Base-by-base conservation (phyloP, 2,888 invertebrate species). In the Luperina nickerlii region DNA sequence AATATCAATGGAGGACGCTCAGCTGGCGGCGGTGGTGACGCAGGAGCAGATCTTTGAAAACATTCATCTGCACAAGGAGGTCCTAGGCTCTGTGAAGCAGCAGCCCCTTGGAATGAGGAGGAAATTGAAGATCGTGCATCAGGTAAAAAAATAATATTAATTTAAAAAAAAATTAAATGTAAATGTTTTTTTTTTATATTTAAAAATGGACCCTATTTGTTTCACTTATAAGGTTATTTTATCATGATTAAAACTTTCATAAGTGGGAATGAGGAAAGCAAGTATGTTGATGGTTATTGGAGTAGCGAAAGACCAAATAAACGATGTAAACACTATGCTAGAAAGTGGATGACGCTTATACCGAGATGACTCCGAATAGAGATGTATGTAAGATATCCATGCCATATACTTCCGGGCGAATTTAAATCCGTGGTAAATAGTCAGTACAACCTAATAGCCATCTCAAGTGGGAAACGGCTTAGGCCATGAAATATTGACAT, bases 21-120 rank as follows among this genome's bases (percentile, higher is more conserved):
- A 94, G 85, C 97, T 97, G 79, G 95, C 96, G 68, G 95, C 96
- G 65, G 95, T 97, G 82, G 98, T 98, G 87, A 98, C 98, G 0
- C 98, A 99, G 92, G 99, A 99, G 92, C 98, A 99, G 95, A 98
- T 99, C 87, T 98, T 98, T 92, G 99, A 99, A 94, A 99, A 99
- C 91, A 98, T 99, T 82, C 98, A 98, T 87, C 95, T 99, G 57
- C 99, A 99, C 94, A 99, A 99, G 93, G 99, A 99, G 94, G 98
- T 99, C 0, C 96, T 99, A 84, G 98, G 98, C 86, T 98, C 98
- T 68, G 98, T 99, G 20, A 98, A 98, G 91, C 97, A 98, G 91
- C 98, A 99, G 91, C 98, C 99, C 5, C 98, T 99, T 97, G 98
- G 98, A 51, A 98, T 99, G 97, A 96, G 98, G 76, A 97, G 98